Evolutionary conservation across 2,797 vertebrate species (phyloP).

Genomic region (Aratinga solstitialis): DNA sequence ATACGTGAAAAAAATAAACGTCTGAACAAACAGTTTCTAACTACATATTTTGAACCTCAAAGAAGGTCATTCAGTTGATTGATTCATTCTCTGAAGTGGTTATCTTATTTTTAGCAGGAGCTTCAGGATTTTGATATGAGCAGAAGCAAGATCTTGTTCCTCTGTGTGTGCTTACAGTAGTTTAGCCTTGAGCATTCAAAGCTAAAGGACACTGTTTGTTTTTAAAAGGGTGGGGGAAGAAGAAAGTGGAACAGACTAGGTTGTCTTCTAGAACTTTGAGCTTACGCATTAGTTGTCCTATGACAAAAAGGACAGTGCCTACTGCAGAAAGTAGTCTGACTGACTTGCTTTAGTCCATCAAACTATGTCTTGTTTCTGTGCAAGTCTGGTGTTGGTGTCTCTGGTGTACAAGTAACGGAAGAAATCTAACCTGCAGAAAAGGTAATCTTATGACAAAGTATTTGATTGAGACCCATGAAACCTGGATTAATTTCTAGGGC

Average conservation of each 20-base stretch:
- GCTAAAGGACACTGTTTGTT: neutral
- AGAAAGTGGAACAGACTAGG: neutral
- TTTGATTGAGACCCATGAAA: neutral
- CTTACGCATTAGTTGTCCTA: neutral
- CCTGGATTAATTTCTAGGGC: neutral
- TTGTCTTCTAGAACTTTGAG: neutral
- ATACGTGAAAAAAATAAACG: neutral
- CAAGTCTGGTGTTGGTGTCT: neutral
- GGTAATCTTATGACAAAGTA: neutral
- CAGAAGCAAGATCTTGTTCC: neutral
- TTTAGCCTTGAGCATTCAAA: neutral
- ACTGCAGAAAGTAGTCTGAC: neutral
- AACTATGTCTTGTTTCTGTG: neutral
- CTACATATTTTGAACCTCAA: neutral
- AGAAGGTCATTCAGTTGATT: neutral
- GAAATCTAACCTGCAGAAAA: neutral
- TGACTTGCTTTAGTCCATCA: neutral
- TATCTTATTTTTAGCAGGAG: neutral
- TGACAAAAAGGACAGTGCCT: neutral
- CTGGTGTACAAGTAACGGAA: neutral
- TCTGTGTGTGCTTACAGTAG: neutral
- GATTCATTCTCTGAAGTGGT: neutral
- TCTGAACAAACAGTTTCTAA: neutral
- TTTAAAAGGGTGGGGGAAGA: neutral
- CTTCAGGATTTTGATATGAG: neutral